These are phyloP conservation scores for Epinephelus lanceolatus DNA, from an alignment of 2,113 vertebrate species.

Conservation along the genomic window DNA sequence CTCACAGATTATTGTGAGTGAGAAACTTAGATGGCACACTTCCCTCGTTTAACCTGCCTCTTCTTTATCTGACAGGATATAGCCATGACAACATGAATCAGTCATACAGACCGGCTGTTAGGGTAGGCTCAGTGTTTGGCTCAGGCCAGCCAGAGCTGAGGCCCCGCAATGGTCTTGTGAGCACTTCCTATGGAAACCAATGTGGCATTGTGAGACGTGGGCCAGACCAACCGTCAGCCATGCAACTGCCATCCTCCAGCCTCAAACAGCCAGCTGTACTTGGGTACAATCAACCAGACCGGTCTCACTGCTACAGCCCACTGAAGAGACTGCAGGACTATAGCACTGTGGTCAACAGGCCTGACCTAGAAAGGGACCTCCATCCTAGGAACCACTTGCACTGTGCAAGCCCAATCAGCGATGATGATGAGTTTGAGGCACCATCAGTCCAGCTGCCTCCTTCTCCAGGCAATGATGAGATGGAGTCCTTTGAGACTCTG, in stretches of 20 bases:
- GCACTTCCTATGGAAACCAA: constrained; percentile 86
- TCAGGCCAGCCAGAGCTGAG: constrained; percentile 86
- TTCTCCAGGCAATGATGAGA: constrained; percentile 67
- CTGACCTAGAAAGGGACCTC: constrained; percentile 69
- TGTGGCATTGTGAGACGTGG: constrained; percentile 84
- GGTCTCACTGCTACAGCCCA: constrained; percentile 89
- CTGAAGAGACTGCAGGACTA: constrained; percentile 90
- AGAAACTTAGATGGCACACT: constrained; percentile 6
- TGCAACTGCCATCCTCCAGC: constrained; percentile 83
- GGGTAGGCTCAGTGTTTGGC: constrained; percentile 87
- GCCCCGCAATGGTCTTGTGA: constrained; percentile 84
- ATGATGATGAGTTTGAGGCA: constrained; percentile 76
- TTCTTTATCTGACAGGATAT: constrained; percentile 77
- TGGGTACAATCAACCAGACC: constrained; percentile 85
- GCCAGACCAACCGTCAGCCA: constrained; percentile 81
- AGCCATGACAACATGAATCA: constrained; percentile 93
- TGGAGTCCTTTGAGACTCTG: constrained; percentile 56
- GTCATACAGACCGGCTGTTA: constrained; percentile 91
- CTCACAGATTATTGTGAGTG: neutral
- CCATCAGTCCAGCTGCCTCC: constrained; percentile 70
- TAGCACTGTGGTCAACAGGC: constrained; percentile 88
- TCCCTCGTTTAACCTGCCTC: constrained; percentile 37
- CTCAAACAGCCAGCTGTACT: constrained; percentile 82
- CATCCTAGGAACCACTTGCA: constrained; percentile 68
- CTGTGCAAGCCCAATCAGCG: constrained; percentile 74